Percentiles rank a stretch among this genome's conserved stretches.
Conservation (phyloP, 2,888 invertebrate species). For the Plagodis dolabraria region DNA sequence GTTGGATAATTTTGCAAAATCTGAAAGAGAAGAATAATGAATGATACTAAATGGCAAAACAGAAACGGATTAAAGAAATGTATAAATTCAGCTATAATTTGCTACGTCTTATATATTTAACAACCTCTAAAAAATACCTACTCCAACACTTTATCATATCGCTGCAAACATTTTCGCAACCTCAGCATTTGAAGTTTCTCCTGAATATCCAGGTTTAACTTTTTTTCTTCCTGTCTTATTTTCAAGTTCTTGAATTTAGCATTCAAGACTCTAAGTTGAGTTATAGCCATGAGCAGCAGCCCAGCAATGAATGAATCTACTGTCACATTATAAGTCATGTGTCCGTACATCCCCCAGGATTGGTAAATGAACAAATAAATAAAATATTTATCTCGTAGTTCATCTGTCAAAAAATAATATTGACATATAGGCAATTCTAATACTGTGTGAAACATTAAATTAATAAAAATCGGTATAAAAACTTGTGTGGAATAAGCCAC, state of each 20-base stretch:
- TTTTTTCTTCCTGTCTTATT: slow-evolving; percentile 33
- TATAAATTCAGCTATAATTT: neutral
- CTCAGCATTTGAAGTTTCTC: slow-evolving; percentile 22
- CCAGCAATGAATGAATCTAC: slow-evolving; percentile 66
- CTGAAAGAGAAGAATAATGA: slow-evolving; percentile 47
- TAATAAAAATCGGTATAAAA: slow-evolving; percentile 50
- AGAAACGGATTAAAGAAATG: neutral
- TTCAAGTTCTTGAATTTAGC: slow-evolving; percentile 54
- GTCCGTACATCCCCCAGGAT: slow-evolving; percentile 61
- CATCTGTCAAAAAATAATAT: slow-evolving; percentile 66
- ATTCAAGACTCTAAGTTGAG: slow-evolving; percentile 58
- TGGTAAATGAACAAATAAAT: slow-evolving; percentile 60
- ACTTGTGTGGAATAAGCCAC: slow-evolving; percentile 50
- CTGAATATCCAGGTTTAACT: slow-evolving; percentile 41
- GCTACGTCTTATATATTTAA: too few species aligned
- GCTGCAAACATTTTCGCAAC: slow-evolving; percentile 44
- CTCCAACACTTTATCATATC: slow-evolving; percentile 61
- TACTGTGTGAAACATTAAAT: slow-evolving; percentile 48
- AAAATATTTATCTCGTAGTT: slow-evolving; percentile 54
- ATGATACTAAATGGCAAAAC: neutral
- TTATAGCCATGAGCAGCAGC: slow-evolving; percentile 55
- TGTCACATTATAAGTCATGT: slow-evolving; percentile 67
- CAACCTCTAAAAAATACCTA: slow-evolving; percentile 37
- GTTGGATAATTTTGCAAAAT: slow-evolving; percentile 54
- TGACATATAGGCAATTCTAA: slow-evolving; percentile 64